These are phyloP conservation scores for Nothobranchius furzeri DNA, from an alignment of 2,113 vertebrate species.

Conservation along the genomic window DNA sequence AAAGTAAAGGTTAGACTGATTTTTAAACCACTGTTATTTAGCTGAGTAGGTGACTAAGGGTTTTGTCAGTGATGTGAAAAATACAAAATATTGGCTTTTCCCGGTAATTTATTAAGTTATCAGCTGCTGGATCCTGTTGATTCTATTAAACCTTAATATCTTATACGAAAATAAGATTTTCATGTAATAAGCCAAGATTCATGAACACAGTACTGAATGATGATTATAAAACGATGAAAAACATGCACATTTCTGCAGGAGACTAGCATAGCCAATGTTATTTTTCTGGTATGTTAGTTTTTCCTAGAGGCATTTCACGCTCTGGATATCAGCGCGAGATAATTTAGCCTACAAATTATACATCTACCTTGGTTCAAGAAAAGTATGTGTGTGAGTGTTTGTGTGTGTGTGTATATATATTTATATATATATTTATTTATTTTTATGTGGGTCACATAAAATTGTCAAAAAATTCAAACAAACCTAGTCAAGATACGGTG, in stretches of 20 bases:
- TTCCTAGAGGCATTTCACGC: constrained; percentile 7
- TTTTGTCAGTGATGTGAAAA: neutral
- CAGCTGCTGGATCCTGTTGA: no score
- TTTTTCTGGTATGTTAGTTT: no score
- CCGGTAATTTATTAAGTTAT: no score
- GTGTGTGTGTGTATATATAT: neutral
- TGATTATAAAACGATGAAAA: no score
- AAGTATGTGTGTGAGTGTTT: no score
- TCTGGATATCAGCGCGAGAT: constrained; percentile 27
- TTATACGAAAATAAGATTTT: no score
- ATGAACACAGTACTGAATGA: no score
- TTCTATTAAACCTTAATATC: no score
- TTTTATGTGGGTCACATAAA: constrained; percentile 11
- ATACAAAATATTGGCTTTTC: neutral
- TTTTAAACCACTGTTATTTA: neutral
- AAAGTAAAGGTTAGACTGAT: neutral
- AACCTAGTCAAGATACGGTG: neutral
- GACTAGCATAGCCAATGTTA: no score
- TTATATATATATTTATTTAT: neutral
- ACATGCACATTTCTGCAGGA: no score
- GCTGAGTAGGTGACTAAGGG: neutral
- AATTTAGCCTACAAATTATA: neutral
- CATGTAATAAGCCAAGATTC: no score
- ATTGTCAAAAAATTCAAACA: neutral
- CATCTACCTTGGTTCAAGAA: neutral